Evolutionary conservation across 2,113 vertebrate genomes (phyloP).

Genomic region (Phylloscopus whistleri): DNA sequence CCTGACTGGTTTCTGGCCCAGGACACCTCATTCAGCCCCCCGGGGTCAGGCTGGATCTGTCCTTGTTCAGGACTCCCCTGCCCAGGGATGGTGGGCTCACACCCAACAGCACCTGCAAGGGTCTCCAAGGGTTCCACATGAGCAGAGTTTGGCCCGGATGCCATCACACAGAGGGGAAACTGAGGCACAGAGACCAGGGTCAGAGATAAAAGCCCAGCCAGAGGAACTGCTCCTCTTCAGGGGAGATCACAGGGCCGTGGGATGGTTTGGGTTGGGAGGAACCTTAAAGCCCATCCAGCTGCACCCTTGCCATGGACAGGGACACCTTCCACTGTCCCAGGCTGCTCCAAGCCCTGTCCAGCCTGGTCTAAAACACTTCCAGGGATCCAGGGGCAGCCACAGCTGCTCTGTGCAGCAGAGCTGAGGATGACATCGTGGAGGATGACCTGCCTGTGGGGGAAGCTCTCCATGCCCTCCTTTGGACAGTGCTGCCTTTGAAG

Average conservation of each 20-base stretch:
- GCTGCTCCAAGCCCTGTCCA: neutral
- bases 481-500: neutral
- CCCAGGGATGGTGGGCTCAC: neutral
- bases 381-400: neutral
- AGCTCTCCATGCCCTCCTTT: neutral
- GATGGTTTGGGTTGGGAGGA: neutral
- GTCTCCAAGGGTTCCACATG: rapidly evolving
- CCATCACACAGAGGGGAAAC: neutral
- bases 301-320: neutral
- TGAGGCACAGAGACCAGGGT: neutral
- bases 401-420: neutral
- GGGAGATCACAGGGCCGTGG: neutral
- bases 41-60: neutral
- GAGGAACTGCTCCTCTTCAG: neutral
- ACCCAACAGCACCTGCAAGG: neutral
- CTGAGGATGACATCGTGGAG: neutral
- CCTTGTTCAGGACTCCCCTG: neutral
- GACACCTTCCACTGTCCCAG: neutral
- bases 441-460: neutral
- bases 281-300: neutral
- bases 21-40: neutral
- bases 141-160: neutral
- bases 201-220: neutral
- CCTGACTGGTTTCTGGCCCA: neutral
- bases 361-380: neutral